phyloP scores from a whole-genome alignment of 2,888 invertebrate species.

The Yponomeuta plumbellus region DNA sequence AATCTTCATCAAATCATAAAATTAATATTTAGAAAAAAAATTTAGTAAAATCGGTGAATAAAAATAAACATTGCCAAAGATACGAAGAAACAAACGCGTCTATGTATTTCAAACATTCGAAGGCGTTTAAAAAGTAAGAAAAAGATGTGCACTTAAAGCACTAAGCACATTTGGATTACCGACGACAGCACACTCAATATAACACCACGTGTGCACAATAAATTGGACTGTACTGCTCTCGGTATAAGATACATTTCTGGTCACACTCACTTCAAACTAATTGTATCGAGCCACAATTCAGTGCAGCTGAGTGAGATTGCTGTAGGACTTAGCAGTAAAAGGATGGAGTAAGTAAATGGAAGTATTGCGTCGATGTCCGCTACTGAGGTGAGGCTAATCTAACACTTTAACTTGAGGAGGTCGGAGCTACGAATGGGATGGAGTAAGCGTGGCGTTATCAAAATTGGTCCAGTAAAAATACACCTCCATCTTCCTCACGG shows the following conservation, averaged over 20 bases:
- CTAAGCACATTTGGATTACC: background rate
- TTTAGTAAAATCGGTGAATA: no score
- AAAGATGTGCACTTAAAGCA: no score
- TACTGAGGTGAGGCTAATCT: background rate
- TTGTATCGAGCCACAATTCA: background rate
- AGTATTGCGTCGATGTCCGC: background rate
- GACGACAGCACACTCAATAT: background rate
- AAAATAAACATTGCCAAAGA: no score
- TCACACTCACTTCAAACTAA: background rate
- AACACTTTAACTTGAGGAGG: background rate
- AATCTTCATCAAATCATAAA: no score
- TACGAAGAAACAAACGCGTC: no score
- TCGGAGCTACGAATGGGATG: background rate
- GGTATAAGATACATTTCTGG: background rate
- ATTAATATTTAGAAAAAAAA: no score
- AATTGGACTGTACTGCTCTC: no score
- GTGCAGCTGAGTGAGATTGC: background rate
- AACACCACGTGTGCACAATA: background rate
- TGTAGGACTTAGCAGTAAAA: background rate
- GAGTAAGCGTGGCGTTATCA: background rate
- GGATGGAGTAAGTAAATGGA: background rate
- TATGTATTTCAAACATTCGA: no score
- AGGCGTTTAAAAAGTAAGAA: no score
- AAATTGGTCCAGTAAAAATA: no score
- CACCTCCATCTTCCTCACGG: no score